These are phyloP conservation scores for Scylla paramamosain DNA, from an alignment of 1,140 invertebrate species.

Conservation along the genomic window DNA sequence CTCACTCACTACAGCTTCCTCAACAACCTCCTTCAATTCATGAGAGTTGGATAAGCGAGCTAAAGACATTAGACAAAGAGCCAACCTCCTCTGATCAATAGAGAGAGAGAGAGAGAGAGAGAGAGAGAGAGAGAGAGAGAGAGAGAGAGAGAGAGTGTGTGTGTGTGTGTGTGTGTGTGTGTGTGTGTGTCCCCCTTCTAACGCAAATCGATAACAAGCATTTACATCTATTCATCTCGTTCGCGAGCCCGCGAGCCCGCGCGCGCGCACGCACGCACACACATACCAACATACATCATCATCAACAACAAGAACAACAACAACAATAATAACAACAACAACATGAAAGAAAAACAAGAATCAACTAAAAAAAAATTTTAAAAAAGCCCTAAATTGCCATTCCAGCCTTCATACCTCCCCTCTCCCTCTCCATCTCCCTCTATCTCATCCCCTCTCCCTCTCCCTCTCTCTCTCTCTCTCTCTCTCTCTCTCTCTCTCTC, in stretches of 20 bases:
- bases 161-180: no score
- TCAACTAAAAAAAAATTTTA: no score
- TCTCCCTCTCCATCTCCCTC: background rate
- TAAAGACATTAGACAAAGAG: background rate
- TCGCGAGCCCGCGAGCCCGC: background rate
- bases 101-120: background rate
- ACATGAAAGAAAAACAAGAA: no score
- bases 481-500: slow-evolving; percentile 1
- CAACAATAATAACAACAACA: no score
- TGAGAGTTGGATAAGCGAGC: slow-evolving; percentile 22
- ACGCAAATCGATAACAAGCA: no score
- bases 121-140: slow-evolving; percentile 42
- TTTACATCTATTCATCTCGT: no score
- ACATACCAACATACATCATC: background rate
- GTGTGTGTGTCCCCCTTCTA: no score
- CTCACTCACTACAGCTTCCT: no score
- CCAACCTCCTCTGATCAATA: background rate
- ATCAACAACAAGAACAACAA: background rate
- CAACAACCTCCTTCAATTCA: background rate
- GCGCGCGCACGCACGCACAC: background rate
- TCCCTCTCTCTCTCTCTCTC: background rate
- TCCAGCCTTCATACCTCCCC: no score
- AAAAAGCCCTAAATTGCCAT: no score
- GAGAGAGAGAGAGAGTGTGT: slow-evolving; percentile 27
- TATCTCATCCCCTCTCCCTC: background rate